Evolutionary conservation across 2,113 vertebrate species (phyloP).

Genomic region (Castor canadensis): DNA sequence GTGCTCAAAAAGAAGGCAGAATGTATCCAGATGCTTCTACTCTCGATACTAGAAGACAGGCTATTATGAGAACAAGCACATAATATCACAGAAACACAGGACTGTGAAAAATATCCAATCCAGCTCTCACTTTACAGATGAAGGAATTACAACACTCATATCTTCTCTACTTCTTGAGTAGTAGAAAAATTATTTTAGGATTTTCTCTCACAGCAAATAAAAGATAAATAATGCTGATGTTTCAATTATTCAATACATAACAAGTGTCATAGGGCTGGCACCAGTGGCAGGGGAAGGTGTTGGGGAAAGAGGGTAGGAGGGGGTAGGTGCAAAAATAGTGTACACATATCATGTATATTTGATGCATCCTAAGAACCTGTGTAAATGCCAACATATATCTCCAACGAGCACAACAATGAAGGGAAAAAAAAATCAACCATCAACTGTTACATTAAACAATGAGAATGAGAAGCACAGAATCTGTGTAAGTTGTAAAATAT

Average conservation of each 20-base stretch:
- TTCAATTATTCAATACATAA: constrained; percentile 1
- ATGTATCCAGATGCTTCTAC: not conserved
- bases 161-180: not conserved
- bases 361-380: no score
- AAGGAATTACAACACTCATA: not conserved
- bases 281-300: no score
- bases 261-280: not conserved
- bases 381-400: no score
- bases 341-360: no score
- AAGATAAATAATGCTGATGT: not conserved
- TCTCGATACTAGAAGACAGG: no score
- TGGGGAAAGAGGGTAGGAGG: no score
- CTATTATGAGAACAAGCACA: not conserved
- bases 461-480: no score
- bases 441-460: no score
- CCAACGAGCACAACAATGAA: no score
- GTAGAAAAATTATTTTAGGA: not conserved
- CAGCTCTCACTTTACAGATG: not conserved
- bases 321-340: not conserved
- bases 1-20: not conserved
- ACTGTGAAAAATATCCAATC: not conserved
- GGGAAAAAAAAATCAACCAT: no score
- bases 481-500: no score
- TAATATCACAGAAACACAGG: not conserved
- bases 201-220: constrained; percentile 28